phyloP scores from a whole-genome alignment of 2,113 vertebrate genomes.

The Lophochroa leadbeateri region DNA sequence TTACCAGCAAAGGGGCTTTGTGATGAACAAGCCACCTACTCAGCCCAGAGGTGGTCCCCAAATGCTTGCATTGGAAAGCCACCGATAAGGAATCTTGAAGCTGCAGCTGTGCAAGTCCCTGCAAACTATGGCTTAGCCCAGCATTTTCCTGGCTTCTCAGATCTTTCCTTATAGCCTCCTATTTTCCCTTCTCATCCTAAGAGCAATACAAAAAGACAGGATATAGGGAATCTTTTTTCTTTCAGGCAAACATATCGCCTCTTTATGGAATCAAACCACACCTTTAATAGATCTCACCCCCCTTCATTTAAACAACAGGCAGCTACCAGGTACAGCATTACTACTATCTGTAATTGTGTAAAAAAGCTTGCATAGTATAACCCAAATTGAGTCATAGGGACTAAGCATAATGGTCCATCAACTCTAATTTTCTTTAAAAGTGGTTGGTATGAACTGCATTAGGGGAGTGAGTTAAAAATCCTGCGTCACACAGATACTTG shows the following conservation, averaged over 20 bases:
- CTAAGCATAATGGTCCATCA: slow-evolving; percentile 10
- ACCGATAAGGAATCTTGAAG: background rate
- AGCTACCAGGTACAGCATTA: background rate
- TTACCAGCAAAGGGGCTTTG: background rate
- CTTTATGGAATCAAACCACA: background rate
- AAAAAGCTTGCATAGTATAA: background rate
- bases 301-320: background rate
- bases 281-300: background rate
- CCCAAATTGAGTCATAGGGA: background rate
- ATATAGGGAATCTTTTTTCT: background rate
- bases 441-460: background rate
- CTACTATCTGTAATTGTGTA: background rate
- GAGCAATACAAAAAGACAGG: background rate
- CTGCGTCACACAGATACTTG: background rate
- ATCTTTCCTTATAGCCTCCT: background rate
- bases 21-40: background rate
- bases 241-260: background rate
- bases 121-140: background rate
- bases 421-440: slow-evolving; percentile 22
- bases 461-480: background rate
- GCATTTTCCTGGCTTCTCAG: background rate
- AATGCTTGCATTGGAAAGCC: rapidly evolving
- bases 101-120: background rate
- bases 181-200: background rate
- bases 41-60: background rate